These are phyloP conservation scores for Potamarius usumacintae DNA, from an alignment of 2,113 vertebrate species.

Conservation along the genomic window DNA sequence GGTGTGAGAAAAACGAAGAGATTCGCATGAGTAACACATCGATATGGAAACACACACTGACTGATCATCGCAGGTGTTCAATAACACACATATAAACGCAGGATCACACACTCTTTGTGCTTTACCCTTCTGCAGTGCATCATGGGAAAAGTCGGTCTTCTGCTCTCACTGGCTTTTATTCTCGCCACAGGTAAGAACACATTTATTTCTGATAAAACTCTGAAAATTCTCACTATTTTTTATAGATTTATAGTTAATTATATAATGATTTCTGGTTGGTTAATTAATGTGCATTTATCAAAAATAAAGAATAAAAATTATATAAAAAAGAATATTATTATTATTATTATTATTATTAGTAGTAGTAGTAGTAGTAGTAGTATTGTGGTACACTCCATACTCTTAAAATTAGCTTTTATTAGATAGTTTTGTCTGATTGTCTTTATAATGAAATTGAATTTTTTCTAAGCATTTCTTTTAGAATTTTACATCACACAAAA, in stretches of 20 bases:
- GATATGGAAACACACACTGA: not conserved
- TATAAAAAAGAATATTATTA: too few relatives aligned
- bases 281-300: not conserved
- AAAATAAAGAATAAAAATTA: too few relatives aligned
- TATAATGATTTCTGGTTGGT: not conserved
- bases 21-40: not conserved
- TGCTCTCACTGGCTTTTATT: slow-evolving; percentile 51
- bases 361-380: too few relatives aligned
- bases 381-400: not conserved
- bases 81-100: slow-evolving; percentile 58
- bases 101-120: not conserved
- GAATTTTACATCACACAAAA: not conserved
- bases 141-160: slow-evolving; percentile 52
- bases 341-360: too few relatives aligned
- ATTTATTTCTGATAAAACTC: not conserved
- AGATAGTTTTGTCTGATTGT: not conserved
- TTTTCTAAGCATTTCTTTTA: not conserved
- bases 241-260: not conserved
- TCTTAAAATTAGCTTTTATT: not conserved
- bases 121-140: slow-evolving; percentile 13
- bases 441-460: not conserved
- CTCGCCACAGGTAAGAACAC: slow-evolving; percentile 67
- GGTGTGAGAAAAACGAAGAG: slow-evolving; percentile 27
- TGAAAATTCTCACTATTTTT: not conserved
- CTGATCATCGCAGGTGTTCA: slow-evolving; percentile 67